Percentiles rank a stretch among this genome's conserved stretches.
These are phyloP conservation scores for Onychostoma macrolepis DNA, from an alignment of 2,113 vertebrate species.

Conservation along the genomic window DNA sequence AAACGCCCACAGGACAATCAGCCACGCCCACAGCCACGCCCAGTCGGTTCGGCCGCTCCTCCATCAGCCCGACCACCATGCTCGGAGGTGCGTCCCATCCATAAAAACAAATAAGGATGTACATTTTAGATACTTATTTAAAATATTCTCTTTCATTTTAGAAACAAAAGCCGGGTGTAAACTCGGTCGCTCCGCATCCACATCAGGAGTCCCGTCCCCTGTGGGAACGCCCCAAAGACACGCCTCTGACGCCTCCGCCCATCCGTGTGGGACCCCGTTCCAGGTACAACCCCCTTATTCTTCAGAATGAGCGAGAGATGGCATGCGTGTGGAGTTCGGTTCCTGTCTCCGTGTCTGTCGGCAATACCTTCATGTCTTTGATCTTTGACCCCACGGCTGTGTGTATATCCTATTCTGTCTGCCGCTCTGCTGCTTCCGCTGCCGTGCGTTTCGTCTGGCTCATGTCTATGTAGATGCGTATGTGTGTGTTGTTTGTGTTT, in stretches of 20 bases:
- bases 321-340: conserved; percentile 81
- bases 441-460: conserved; percentile 38
- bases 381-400: conserved; percentile 44
- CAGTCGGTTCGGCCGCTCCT: conserved; percentile 87
- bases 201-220: conserved; percentile 89
- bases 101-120: not conserved
- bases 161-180: conserved; percentile 87
- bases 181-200: conserved; percentile 89
- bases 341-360: conserved; percentile 78
- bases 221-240: conserved; percentile 84
- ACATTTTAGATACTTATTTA: not conserved
- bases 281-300: conserved; percentile 84
- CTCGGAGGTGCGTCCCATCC: conserved; percentile 76
- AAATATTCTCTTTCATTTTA: conserved; percentile 53
- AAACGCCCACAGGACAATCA: conserved; percentile 81
- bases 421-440: conserved; percentile 23
- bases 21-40: conserved; percentile 73
- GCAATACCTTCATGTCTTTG: conserved; percentile 57
- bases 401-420: conserved; percentile 29
- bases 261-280: conserved; percentile 79
- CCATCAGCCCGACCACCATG: conserved; percentile 90
- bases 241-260: conserved; percentile 75
- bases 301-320: conserved; percentile 78
- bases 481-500: conserved; percentile 60
- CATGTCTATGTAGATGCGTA: conserved; percentile 60